Base-by-base conservation (phyloP, 2,797 vertebrate species). In the Hypotaenidia philippensis region DNA sequence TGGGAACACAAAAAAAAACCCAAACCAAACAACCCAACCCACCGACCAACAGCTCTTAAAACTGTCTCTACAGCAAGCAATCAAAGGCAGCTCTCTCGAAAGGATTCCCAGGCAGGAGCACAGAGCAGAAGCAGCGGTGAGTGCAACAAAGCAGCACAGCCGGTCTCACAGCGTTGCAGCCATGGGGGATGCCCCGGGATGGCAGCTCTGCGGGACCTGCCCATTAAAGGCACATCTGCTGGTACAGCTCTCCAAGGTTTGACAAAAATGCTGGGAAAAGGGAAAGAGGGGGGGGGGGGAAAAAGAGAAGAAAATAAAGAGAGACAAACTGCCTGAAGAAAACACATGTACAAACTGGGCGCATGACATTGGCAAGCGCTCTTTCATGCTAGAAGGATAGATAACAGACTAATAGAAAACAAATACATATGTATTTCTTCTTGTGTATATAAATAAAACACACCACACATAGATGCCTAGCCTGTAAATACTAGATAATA, bases 31-130 rank as follows among this genome's bases (percentile, higher is more conserved):
- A 10, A 19, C n/a, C 25, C 25, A 27, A 27, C 6, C 49, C 13
- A 52, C 26, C 17, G 7, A 49, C 47, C 23, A 49, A 49, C 60
- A 63, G 41, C 65, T 84, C 89, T 90, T 94, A 82, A 68, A 85
- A 56, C n/a, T 87, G 21, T 75, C 47, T 93, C 27, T 61, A 34
- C 31, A 88, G 41, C 89, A 83, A 71, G 40, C 76, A 71, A 61
- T 91, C 89, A 79, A 96, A 95, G 76, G 25, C 55, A 77, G 64
- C n/a, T 68, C 52, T 82, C 52, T 64, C 10, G 6, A 82, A 86
- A 93, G 44, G 40, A 68, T 84, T 69, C 55, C 74, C 57, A 57
- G 8, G 29, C 13, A 11, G 49, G 69, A 96, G 66, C 25, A 29
- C 4, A 14, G 64, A 89, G 44, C 14, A 63, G n/a, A 40, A 72